Percentiles rank a stretch among this genome's conserved stretches.
Evolutionary conservation across 2,113 vertebrate genomes (phyloP).

Genomic region (Sterna hirundo): DNA sequence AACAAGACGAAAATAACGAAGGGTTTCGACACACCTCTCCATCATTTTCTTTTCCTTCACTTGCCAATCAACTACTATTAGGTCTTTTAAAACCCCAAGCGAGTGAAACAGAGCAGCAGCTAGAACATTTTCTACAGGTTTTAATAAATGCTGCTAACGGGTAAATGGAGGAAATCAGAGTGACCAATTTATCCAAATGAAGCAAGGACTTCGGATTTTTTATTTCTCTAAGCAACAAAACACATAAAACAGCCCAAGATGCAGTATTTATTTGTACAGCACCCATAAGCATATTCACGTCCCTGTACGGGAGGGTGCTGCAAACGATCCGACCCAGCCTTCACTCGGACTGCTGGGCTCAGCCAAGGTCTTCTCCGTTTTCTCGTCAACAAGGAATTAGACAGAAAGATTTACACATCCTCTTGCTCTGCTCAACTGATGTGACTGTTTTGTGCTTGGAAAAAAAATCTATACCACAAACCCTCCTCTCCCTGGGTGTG

Average conservation of each 20-base stretch:
- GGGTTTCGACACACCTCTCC: neutral
- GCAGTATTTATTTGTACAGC: fast-evolving
- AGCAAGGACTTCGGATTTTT: neutral
- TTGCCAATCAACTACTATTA: neutral
- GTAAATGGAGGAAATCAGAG: neutral
- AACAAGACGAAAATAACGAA: neutral
- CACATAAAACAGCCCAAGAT: neutral
- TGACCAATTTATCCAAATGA: neutral
- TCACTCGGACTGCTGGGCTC: neutral
- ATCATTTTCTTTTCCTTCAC: neutral
- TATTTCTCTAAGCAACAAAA: neutral
- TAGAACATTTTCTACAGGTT: neutral
- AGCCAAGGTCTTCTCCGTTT: neutral
- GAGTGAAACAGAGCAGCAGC: neutral
- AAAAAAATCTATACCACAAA: neutral
- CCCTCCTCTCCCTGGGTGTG: neutral
- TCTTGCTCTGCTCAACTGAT: neutral
- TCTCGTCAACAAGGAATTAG: neutral
- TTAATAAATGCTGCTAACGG: neutral
- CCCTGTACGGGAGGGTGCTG: neutral
- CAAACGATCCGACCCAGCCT: neutral
- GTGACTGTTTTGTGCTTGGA: neutral
- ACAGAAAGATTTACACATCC: neutral
- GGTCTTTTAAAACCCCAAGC: neutral
- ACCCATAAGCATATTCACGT: neutral